These are phyloP conservation scores for Stomatorhinus ivindoensis DNA, from an alignment of 2,113 vertebrate species.

Conservation along the genomic window DNA sequence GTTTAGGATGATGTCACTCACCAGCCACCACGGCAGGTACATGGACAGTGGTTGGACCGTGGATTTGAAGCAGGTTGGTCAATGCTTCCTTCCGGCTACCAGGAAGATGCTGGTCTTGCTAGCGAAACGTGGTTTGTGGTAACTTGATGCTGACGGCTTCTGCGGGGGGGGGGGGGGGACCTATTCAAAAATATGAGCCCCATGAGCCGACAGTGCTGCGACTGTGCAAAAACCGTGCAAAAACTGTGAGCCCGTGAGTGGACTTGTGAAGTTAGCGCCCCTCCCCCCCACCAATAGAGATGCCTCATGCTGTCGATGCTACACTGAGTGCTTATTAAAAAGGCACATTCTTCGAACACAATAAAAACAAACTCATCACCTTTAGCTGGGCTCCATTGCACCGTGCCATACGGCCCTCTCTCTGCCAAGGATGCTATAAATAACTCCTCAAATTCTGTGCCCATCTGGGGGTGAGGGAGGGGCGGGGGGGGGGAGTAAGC, in stretches of 20 bases:
- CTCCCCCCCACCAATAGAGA: not conserved
- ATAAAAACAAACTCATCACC: conserved; percentile 14
- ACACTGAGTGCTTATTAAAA: not conserved
- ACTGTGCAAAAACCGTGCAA: not conserved
- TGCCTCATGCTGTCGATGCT: no score
- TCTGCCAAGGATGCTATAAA: not conserved
- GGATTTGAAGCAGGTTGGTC: no score
- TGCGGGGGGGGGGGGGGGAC: not conserved
- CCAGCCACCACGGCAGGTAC: not conserved
- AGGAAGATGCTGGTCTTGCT: not conserved
- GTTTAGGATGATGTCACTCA: not conserved
- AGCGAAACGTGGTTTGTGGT: not conserved
- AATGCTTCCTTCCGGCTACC: not conserved
- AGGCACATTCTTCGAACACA: not conserved
- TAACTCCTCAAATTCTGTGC: not conserved
- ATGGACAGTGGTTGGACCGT: not conserved
- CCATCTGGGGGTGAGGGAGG: not conserved
- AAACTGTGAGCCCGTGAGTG: no score
- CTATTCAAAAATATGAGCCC: not conserved
- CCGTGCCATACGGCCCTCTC: not conserved
- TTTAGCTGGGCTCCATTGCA: not conserved
- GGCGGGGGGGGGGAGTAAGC: not conserved
- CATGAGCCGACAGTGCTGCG: not conserved
- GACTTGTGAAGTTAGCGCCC: not conserved
- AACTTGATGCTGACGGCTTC: not conserved